Conservation (phyloP, 2,888 invertebrate species). For the Diogma glabrata region DNA sequence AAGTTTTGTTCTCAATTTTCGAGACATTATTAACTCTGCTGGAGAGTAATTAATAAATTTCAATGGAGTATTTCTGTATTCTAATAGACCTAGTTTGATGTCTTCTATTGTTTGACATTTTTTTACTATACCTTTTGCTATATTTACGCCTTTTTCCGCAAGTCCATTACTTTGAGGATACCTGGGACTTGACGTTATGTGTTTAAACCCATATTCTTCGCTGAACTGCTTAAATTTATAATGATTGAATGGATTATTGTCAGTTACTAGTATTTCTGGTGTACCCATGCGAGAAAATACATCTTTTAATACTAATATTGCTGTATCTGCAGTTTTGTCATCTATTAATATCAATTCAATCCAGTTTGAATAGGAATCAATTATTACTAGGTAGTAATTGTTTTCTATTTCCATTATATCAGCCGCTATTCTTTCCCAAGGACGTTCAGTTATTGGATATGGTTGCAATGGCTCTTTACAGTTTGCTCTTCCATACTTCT, state of each 20-base stretch:
- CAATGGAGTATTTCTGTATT: background rate
- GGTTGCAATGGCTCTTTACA: background rate
- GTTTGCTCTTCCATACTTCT: background rate
- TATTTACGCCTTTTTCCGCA: background rate
- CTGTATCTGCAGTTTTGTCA: background rate
- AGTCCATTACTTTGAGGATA: background rate
- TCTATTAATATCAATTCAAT: background rate
- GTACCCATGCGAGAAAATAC: background rate
- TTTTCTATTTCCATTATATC: background rate
- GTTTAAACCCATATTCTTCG: background rate
- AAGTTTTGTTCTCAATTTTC: background rate
- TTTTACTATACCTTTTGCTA: constrained; percentile 1
- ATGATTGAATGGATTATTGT: constrained; percentile 5
- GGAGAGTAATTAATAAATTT: background rate
- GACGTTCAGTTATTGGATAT: background rate
- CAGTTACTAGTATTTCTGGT: background rate
- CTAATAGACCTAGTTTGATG: background rate
- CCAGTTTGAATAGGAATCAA: constrained; percentile 3
- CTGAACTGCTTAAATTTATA: background rate
- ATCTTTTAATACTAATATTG: constrained; percentile 2
- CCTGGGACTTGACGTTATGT: background rate
- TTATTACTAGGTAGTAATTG: background rate
- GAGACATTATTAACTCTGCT: background rate
- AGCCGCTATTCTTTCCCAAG: constrained; percentile 1
- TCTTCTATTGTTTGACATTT: background rate